These are phyloP conservation scores for Lepus americanus DNA, from an alignment of 2,113 vertebrate species.

Conservation along the genomic window DNA sequence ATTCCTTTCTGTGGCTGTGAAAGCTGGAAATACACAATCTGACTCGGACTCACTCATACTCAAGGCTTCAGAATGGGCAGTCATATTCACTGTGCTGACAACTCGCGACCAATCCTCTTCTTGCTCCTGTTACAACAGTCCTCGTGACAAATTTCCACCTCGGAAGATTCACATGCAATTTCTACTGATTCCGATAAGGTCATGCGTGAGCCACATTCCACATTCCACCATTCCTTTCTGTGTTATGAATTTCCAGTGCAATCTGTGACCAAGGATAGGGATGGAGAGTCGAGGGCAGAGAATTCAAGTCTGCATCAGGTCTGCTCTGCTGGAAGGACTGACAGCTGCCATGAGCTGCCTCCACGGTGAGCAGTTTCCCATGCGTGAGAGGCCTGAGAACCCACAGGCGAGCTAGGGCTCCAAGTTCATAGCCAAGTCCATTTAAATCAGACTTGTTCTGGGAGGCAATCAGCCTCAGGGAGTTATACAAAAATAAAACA, in stretches of 20 bases:
- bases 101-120: not conserved
- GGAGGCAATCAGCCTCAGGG: constrained; percentile 40
- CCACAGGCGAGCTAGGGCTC: not conserved
- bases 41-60: not conserved
- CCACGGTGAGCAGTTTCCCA: constrained; percentile 45
- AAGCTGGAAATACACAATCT: not conserved
- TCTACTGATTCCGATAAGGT: constrained; percentile 20
- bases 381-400: not conserved
- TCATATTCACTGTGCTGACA: not conserved
- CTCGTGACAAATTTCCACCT: constrained; percentile 57
- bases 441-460: constrained; percentile 67
- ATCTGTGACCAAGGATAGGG: constrained; percentile 70
- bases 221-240: not conserved
- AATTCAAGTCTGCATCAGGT: constrained; percentile 29
- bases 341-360: constrained; percentile 2
- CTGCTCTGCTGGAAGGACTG: constrained; percentile 39
- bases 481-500: constrained; percentile 22
- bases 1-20: not conserved
- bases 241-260: constrained; percentile 64
- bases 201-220: not conserved
- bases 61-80: not conserved
- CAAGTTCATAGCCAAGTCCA: constrained; percentile 28
- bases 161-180: constrained; percentile 61
- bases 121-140: not conserved
- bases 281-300: not conserved